Evolutionary conservation across 2,113 vertebrate genomes (phyloP), one percentile per base, ranked within the genome.

Genomic region (Calyptomena viridis): DNA sequence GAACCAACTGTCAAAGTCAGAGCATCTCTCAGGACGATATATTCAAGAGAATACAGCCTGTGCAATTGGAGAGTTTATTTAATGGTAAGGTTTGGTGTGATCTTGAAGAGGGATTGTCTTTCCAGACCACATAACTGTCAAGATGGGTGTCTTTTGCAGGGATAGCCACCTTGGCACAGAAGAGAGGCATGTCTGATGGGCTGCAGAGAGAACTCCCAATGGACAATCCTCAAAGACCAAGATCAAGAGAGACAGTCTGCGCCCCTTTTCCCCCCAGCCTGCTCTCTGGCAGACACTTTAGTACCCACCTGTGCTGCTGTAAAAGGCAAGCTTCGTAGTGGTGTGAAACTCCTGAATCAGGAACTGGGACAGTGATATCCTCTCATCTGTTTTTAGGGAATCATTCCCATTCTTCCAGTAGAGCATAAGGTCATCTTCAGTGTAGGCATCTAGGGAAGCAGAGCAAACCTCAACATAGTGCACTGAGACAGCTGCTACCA

Each of bases 391-490:
- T 98, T 99, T 99, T 66, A 99, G 96, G 76, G 99, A 99, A 66
- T 99, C 99, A 0, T 99, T 99, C 69, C 99, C 99, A 76, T 99
- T 99, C 97, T 99, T 99, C 99, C 99, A 99, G 97, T 99, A 99
- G 12, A 99, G 97, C 99, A 99, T 99, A 72, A 99, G 98, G 93
- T 99, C 99, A 12, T 99, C 99, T 74, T 99, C 99, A 5, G 99
- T 99, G 95, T 99, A 99, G 12, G 99, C 99, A 97, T 99, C 99
- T 99, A 93, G 53, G 78, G 90, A 47, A 84, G 73, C 12, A 88
- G 42, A 79, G 52, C 27, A 88, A 76, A 82, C 14, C 40, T 83
- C 15, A 1, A n/a, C 49, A 47, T 22, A 55, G 37, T 39, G 75
- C 71, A 69, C 27, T 39, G 71, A 88, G 50, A n/a, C 47, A 53